Evolutionary conservation across 2,113 vertebrate species (phyloP).

Genomic region (Arizona elegans): DNA sequence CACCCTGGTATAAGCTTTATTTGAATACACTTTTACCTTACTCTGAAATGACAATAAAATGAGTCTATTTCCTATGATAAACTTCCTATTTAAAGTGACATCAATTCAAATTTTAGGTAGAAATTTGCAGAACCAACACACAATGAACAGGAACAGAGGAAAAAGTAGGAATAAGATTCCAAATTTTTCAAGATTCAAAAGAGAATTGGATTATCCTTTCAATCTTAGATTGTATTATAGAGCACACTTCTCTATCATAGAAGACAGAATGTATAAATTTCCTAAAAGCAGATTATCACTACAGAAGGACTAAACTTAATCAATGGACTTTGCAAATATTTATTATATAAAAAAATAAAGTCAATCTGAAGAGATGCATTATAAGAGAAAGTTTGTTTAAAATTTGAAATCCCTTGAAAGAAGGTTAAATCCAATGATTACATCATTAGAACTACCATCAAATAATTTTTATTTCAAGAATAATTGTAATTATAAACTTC

Average conservation of each 20-base stretch:
- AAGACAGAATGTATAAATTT: background rate
- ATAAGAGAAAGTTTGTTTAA: background rate
- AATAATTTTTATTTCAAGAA: background rate
- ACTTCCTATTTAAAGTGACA: background rate
- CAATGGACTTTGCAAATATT: background rate
- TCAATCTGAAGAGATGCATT: background rate
- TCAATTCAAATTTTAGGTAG: background rate
- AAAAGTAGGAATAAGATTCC: background rate
- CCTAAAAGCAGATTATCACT: background rate
- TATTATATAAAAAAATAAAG: background rate
- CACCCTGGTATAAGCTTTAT: conserved; percentile 44
- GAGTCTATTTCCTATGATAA: background rate
- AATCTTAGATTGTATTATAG: background rate
- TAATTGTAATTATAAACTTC: background rate
- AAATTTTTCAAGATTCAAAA: background rate
- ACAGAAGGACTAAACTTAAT: background rate
- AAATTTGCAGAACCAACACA: background rate
- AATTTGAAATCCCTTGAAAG: background rate
- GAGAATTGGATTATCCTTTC: background rate
- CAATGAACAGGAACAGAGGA: background rate
- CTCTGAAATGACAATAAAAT: conserved; percentile 33
- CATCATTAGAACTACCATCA: background rate
- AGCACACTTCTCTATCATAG: background rate
- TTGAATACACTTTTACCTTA: conserved; percentile 45
- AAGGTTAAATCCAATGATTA: background rate